phyloP scores from a whole-genome alignment of 2,113 vertebrate species.

The Ursus arctos region DNA sequence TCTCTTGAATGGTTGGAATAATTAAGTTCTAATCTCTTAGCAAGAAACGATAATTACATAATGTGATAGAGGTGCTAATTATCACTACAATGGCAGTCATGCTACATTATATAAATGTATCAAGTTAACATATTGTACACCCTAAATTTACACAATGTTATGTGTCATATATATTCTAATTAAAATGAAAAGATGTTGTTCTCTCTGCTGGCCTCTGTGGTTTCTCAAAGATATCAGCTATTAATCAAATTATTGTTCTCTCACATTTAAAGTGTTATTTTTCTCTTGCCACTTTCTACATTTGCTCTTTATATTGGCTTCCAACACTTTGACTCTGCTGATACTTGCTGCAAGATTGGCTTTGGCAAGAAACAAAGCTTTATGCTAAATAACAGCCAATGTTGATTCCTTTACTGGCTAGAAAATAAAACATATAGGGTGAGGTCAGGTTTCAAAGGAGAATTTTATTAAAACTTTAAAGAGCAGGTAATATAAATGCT shows the following conservation, averaged over 20 bases:
- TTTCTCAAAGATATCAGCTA: neutral
- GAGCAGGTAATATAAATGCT: neutral
- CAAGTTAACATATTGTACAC: neutral
- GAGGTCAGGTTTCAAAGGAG: neutral
- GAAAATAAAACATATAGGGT: conserved; percentile 17
- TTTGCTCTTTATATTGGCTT: neutral
- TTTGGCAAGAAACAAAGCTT: conserved; percentile 59
- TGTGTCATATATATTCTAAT: neutral
- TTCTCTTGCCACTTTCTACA: neutral
- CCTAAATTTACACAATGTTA: neutral
- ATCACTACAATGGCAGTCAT: neutral
- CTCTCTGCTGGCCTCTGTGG: neutral
- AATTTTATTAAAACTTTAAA: neutral
- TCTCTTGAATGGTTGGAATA: neutral
- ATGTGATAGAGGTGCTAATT: neutral
- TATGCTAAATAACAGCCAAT: neutral
- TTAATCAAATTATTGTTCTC: neutral
- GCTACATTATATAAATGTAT: neutral
- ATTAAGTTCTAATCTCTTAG: neutral
- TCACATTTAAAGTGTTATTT: neutral
- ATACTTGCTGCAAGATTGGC: conserved; percentile 62
- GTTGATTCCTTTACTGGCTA: neutral
- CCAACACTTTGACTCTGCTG: conserved; percentile 69
- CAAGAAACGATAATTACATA: neutral
- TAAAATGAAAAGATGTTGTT: neutral